Evolutionary conservation across 2,113 vertebrate species (phyloP), one percentile per base, ranked within the genome.

Genomic region (Nibea coibor): DNA sequence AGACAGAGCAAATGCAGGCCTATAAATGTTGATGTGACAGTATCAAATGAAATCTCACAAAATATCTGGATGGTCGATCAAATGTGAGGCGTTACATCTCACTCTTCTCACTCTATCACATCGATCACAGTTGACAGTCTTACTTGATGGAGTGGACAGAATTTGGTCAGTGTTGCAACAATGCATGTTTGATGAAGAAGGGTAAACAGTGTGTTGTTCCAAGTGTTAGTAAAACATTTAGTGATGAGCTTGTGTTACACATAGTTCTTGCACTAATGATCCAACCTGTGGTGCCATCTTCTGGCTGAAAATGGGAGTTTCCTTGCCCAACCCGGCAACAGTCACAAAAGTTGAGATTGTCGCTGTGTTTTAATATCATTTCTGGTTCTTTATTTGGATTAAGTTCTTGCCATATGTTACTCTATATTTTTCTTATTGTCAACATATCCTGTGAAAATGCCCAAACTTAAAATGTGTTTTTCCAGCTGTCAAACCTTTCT

Each of bases 141-240:
- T 26, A 26, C n/a, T 56, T 42, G 26, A 16, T 58, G 53, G 3
- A 42, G 26, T 15, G 50, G 50, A 65, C 61, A 72, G 8, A 26
- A 64, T 58, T 12, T 63, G 74, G 71, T 69, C 85, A 79, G 70
- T 57, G n/a, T 82, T 24, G 26, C 62, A 83, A 39, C 43, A 19
- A 45, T 86, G 35, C 75, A 84, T 84, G 61, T 86, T 87, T 90
- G 71, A 83, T 82, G 82, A 84, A 59, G 48, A 79, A 31, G 39
- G 51, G 42, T 75, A 67, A 78, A 69, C 61, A 58, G 76, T 19
- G 3, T n/a, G 65, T 67, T 71, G 35, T 71, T 73, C 70, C 65
- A 79, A 57, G 78, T 84, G 66, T 78, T 61, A 8, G 79, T 90
- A n/a, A 90, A 88, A 90, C 82, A 88, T 91, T 90, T 81, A 87